Evolutionary conservation across 2,888 invertebrate species (phyloP), one percentile per base, ranked within the genome.

Genomic region (Cephus pulcher): DNA sequence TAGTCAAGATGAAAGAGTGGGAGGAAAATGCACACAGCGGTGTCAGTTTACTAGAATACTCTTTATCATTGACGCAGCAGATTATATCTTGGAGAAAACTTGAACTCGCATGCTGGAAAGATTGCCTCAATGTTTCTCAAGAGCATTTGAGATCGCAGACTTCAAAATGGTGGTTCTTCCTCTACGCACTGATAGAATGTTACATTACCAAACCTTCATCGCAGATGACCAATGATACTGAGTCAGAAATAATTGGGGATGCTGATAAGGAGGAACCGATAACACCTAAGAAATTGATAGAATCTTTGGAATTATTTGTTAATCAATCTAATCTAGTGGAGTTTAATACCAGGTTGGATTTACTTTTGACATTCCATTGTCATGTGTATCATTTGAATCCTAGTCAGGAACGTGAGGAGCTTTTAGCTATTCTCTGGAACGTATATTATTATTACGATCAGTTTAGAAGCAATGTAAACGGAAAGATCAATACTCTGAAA

Each of bases 61-160:
- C 97, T n/a, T 91, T 94, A 37, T 93, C 94, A 37, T 93, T 99
- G 1, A 96, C 96, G 0, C 94, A 95, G 81, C 95, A 96, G 88
- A 96, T 99, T 75, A 95, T 98, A 74, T 94, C 95, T 75, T 99
- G 98, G 98, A 94, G 99, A 79, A 96, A 97, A 90, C 90, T 98
- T 35, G 99, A 99, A 90, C 93, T 99, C 85, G 94, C 94, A 79
- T 95, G 96, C 87, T 99, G 98, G 98, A 96, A 96, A 85, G 95
- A 96, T 86, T 96, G 96, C 79, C 93, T 98, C 9, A 95, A 95
- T 81, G 94, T 94, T 80, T 93, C 96, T 32, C 94, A 94, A 79
- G 93, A 94, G 75, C 94, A 95, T 86, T 93, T 96, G 82, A 94
- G 94, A 88, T 92, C 94, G 0, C 94, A 95, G 81, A 94, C 96